These are phyloP conservation scores for Serranochromis macrocephalus DNA, from an alignment of 2,113 vertebrate genomes.

Conservation along the genomic window DNA sequence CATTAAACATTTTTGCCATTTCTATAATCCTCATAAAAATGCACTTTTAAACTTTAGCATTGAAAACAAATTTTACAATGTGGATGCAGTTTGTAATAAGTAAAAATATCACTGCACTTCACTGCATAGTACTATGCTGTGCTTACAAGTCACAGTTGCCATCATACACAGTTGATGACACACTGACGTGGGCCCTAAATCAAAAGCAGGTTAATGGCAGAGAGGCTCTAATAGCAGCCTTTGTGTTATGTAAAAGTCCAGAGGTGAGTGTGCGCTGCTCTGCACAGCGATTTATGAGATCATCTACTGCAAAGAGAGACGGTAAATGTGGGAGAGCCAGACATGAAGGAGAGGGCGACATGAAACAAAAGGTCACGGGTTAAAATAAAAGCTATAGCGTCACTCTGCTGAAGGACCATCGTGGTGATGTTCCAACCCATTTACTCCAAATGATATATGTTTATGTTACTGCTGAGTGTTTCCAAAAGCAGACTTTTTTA, in stretches of 20 bases:
- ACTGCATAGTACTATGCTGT: not conserved
- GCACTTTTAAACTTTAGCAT: not conserved
- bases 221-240: not conserved
- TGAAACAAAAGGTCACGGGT: slow-evolving; percentile 22
- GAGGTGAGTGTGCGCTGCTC: not conserved
- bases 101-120: not conserved
- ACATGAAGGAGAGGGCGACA: not conserved
- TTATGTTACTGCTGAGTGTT: not conserved
- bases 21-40: not conserved
- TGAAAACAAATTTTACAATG: not conserved
- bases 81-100: not conserved
- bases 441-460: not conserved
- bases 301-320: not conserved
- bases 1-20: not conserved
- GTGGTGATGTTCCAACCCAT: not conserved
- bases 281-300: not conserved
- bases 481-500: not conserved
- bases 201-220: slow-evolving; percentile 8
- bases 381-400: not conserved
- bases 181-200: not conserved
- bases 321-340: not conserved
- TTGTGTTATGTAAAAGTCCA: slow-evolving; percentile 2
- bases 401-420: not conserved
- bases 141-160: not conserved
- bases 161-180: not conserved